Conservation (phyloP, 2,113 vertebrate species). For the Eudorcas thomsonii region DNA sequence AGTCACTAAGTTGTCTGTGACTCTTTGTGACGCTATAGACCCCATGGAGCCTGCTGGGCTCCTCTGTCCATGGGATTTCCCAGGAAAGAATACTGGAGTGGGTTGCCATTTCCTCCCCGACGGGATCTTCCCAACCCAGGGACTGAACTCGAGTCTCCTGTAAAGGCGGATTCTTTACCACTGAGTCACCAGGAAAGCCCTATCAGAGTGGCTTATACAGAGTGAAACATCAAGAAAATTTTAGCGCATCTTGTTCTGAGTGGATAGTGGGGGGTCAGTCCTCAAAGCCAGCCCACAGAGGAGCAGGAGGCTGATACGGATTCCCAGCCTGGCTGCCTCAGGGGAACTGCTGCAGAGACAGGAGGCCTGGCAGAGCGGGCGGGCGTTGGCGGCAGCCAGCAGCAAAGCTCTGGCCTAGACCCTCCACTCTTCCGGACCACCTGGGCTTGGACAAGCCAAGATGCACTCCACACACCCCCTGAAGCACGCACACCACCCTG, state of each 20-base stretch:
- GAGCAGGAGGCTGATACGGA: not conserved
- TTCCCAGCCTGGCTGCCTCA: not conserved
- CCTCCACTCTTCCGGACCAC: too few species aligned
- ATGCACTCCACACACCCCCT: not conserved
- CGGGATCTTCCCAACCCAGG: not conserved
- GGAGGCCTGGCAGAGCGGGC: not conserved
- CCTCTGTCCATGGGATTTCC: not conserved
- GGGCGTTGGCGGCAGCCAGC: rapidly evolving
- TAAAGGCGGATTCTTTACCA: not conserved
- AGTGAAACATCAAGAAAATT: not conserved
- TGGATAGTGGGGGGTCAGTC: not conserved
- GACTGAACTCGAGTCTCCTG: not conserved
- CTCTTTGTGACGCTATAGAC: not conserved
- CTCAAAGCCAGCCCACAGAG: rapidly evolving
- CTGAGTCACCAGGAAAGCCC: not conserved
- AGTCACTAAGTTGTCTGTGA: not conserved
- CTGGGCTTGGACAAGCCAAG: not conserved
- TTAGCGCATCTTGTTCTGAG: rapidly evolving
- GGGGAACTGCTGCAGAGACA: not conserved
- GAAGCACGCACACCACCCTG: not conserved
- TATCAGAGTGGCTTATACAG: not conserved
- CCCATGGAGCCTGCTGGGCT: not conserved
- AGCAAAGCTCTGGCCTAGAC: too few species aligned
- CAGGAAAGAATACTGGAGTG: not conserved
- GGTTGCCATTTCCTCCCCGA: not conserved